Evolutionary conservation across 2,888 invertebrate species (phyloP).

Genomic region (Papilio demoleus): DNA sequence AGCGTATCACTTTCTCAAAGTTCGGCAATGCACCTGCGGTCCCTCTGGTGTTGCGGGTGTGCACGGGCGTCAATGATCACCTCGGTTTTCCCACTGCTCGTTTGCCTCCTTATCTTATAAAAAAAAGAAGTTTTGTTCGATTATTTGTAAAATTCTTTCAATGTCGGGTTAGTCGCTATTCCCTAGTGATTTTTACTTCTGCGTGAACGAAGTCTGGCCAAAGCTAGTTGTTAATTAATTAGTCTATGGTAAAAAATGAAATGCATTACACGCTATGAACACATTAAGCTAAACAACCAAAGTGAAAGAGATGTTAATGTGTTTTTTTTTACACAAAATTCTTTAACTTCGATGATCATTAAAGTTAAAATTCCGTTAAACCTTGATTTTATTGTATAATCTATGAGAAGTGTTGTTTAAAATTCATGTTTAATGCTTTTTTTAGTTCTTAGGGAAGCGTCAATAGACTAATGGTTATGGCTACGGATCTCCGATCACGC

Average conservation of each 20-base stretch:
- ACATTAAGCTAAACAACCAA: neutral
- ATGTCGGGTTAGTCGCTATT: too few relatives aligned
- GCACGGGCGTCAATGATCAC: too few relatives aligned
- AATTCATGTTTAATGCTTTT: neutral
- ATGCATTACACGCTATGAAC: neutral
- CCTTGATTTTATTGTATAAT: neutral
- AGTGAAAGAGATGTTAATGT: neutral
- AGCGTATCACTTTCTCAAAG: too few relatives aligned
- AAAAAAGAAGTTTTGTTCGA: too few relatives aligned
- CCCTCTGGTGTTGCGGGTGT: too few relatives aligned
- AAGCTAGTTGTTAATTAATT: neutral
- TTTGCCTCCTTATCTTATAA: too few relatives aligned
- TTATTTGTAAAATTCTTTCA: too few relatives aligned
- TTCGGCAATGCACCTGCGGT: too few relatives aligned
- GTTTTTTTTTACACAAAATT: neutral
- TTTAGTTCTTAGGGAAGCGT: neutral
- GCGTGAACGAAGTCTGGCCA: neutral
- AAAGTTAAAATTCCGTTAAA: slow-evolving; percentile 4
- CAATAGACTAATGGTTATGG: too few relatives aligned
- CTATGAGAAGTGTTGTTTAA: neutral
- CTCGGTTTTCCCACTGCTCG: too few relatives aligned
- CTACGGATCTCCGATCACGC: too few relatives aligned
- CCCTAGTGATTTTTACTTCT: neutral
- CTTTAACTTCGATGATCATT: slow-evolving; percentile 5
- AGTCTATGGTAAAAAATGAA: neutral